Evolutionary conservation across 1,140 invertebrate species (phyloP), one percentile per base, ranked within the genome.

Genomic region (Drosophila sp.): DNA sequence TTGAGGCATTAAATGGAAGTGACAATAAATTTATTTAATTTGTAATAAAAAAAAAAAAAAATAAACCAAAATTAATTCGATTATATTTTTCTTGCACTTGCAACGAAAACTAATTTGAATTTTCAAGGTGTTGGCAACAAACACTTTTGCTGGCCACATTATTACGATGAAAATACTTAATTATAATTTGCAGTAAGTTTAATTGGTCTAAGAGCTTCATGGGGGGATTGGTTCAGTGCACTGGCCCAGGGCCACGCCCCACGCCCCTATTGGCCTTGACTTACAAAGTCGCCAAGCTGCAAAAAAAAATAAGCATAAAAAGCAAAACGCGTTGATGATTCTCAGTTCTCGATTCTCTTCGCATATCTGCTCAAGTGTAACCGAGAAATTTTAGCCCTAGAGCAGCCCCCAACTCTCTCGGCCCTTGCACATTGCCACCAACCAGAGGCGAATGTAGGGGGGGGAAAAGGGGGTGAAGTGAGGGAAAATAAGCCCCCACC

Each of bases 1-100:
- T 50, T 17, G 17, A 50, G 44, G 44, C 44, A 50, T 50, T 50
- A 50, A 50, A 50, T 25, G 23, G 6, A 50, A 50, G 27, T 47
- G 44, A 47, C 44, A 47, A 47, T 47, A 47, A 47, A 47, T 25
- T 47, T 17, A 47, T 47, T 47, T 47, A 47, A 47, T 47, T 23
- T 47, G 44, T 47, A 25, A 25, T 47, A 50, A 50, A 7, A 50
- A 27, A 50, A 23, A 8, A 50, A 27, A 50, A 50, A 6, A 50
- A 23, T 17, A 27, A 50, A 50, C 1, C 35, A 17, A 44, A 23
- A 50, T 8, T 27, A 8, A n/a, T 27, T 50, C 27, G 23, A 5
- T 44, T 25, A 6, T 25, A 25, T 7, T 47, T 25, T n/a, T 23
- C 23, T 47, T 7, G 17, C 8, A 35, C 3, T 11, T 23, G 7